Evolutionary conservation across 2,113 vertebrate genomes (phyloP).

Genomic region (Synodontis membranacea): DNA sequence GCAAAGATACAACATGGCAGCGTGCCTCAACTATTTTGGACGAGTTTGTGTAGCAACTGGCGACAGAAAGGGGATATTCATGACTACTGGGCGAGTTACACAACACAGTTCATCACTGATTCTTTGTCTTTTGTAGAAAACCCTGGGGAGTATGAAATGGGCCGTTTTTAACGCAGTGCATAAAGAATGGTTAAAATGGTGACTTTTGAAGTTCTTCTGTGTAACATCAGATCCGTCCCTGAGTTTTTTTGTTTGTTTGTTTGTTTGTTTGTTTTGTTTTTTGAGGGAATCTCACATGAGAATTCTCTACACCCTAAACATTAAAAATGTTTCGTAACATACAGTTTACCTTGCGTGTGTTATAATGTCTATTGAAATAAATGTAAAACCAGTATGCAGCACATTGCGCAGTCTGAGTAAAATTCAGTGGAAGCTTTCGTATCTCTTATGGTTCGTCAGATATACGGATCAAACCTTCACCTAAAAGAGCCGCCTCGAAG

Average conservation of each 20-base stretch:
- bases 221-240: not conserved
- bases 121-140: too few species aligned
- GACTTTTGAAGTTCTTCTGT: not conserved
- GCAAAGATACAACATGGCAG: constrained; percentile 45
- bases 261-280: not conserved
- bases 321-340: not conserved
- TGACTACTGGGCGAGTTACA: not conserved
- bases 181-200: not conserved
- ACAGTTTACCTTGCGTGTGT: not conserved
- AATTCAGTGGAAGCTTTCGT: not conserved
- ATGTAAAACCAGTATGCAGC: not conserved
- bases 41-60: constrained; percentile 41
- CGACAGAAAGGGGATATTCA: constrained; percentile 26
- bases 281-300: not conserved
- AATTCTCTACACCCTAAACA: not conserved
- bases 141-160: not conserved
- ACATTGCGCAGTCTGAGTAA: not conserved
- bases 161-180: not conserved
- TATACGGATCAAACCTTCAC: not conserved
- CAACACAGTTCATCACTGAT: not conserved
- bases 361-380: not conserved
- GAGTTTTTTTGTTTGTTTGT: not conserved
- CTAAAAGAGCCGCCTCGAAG: not conserved
- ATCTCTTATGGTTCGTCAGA: not conserved
- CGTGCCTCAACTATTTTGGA: constrained; percentile 34